These are phyloP conservation scores for Chanos chanos DNA, from an alignment of 2,797 vertebrate species.

Conservation along the genomic window DNA sequence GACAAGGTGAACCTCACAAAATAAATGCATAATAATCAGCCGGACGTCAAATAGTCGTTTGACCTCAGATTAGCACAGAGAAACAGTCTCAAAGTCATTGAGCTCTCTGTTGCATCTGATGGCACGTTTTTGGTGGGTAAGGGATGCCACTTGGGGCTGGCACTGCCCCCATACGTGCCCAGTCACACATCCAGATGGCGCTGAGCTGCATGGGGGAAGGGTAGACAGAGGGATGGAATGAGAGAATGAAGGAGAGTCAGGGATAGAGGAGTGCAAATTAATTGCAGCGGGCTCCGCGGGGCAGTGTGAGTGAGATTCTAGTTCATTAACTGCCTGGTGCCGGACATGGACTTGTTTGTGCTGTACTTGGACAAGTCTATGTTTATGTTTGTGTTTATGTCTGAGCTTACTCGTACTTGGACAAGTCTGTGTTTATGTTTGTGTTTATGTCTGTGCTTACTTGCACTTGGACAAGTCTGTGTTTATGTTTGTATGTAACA, in stretches of 20 bases:
- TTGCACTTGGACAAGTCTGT: background rate
- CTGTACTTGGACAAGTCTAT: background rate
- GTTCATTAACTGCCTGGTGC: slow-evolving; percentile 43
- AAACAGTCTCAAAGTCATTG: slow-evolving; percentile 38
- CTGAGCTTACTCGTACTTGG: too few species aligned
- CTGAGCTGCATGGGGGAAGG: background rate
- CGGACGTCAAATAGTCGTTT: background rate
- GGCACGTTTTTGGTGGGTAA: background rate
- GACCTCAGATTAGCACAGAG: background rate
- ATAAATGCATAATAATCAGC: too few species aligned
- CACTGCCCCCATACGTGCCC: slow-evolving; percentile 16
- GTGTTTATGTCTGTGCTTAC: background rate
- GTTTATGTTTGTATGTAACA: background rate
- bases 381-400: background rate
- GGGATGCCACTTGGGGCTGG: slow-evolving; percentile 15
- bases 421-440: background rate
- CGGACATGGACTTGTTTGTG: background rate
- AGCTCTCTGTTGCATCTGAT: background rate
- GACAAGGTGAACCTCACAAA: too few species aligned
- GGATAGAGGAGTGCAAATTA: slow-evolving; percentile 30
- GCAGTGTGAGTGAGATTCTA: slow-evolving; percentile 13
- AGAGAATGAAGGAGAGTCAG: slow-evolving; percentile 6
- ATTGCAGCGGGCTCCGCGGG: slow-evolving; percentile 36
- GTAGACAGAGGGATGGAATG: background rate
- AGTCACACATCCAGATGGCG: slow-evolving; percentile 38